phyloP scores from a whole-genome alignment of 2,888 invertebrate genomes.

The Cryptocephalus primarius region DNA sequence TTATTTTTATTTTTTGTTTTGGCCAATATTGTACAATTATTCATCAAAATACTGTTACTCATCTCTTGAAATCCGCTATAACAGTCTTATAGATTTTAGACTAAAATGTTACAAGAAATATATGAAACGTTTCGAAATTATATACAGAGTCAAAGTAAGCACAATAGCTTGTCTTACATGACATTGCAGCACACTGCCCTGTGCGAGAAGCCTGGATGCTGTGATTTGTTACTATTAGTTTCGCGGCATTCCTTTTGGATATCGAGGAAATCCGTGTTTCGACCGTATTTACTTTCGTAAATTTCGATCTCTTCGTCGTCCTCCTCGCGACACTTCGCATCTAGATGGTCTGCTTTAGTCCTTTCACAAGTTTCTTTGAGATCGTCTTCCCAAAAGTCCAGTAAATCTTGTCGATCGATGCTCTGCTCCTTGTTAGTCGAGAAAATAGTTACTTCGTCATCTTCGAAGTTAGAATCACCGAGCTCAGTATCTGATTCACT shows the following conservation, averaged over 20 bases:
- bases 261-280: conserved; percentile 31
- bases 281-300: conserved; percentile 36
- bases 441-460: conserved; percentile 21
- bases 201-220: conserved; percentile 30
- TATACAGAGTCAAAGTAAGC: background rate
- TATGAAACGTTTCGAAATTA: background rate
- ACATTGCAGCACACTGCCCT: conserved; percentile 36
- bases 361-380: conserved; percentile 5
- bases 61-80: background rate
- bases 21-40: too few relatives aligned
- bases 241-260: conserved; percentile 25
- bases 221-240: conserved; percentile 17
- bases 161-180: conserved; percentile 22
- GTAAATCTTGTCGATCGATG: conserved; percentile 36
- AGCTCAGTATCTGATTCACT: conserved; percentile 19
- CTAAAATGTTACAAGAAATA: background rate
- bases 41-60: too few relatives aligned
- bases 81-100: background rate
- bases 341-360: background rate
- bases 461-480: conserved; percentile 9
- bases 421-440: conserved; percentile 18
- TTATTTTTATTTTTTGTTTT: too few relatives aligned
- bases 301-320: conserved; percentile 25
- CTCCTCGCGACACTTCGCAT: conserved; percentile 8
- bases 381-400: conserved; percentile 39